Base-by-base conservation (phyloP, 2,888 invertebrate species). In the Tetrapedia diversipes region DNA sequence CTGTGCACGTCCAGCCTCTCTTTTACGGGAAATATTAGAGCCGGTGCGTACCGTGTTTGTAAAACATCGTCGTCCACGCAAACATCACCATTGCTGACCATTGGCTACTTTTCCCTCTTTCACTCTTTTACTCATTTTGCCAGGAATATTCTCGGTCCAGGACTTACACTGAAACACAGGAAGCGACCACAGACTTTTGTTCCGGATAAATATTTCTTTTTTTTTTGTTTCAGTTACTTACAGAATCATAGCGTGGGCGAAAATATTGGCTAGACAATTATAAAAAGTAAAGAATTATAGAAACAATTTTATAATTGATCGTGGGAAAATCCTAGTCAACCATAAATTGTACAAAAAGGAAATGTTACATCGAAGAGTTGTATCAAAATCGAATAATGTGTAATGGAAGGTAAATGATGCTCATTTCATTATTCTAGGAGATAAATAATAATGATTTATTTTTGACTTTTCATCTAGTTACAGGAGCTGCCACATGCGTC, bases 381-480 rank as follows among this genome's bases (percentile, higher is more conserved):
- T 8, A 27, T 51, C n/a, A 16, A 4, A 51, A 27, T 27, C 27
- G n/a, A 51, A 16, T 27, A 49, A 7, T 10, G 10, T n/a, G n/a
- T 11, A 29, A 19, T 51, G 53, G 19, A 41, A 51, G 56, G 66
- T 65, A 73, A 72, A 70, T 71, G 22, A 70, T 8, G n/a, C 6
- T 49, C 32, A 8, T 10, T 14, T 19, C 0, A 11, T 19, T 34
- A 8, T 51, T 22, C 34, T 75, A n/a, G 79, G 77, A 81, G 87
- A 88, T 89, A 88, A 88, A 89, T 89, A 88, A 89, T 82, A 79
- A 82, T 81, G 79, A 82, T 89, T 89, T 89, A 89, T 89, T 89
- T 77, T 43, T 24, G 60, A 71, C 19, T 45, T 68, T 74, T 14
- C 27, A 63, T 64, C 43, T 47, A 72, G 67, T 57, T 78, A 68